These are phyloP conservation scores for Drosophila pseudoananassae DNA, from an alignment of 1,140 invertebrate genomes.

Conservation along the genomic window DNA sequence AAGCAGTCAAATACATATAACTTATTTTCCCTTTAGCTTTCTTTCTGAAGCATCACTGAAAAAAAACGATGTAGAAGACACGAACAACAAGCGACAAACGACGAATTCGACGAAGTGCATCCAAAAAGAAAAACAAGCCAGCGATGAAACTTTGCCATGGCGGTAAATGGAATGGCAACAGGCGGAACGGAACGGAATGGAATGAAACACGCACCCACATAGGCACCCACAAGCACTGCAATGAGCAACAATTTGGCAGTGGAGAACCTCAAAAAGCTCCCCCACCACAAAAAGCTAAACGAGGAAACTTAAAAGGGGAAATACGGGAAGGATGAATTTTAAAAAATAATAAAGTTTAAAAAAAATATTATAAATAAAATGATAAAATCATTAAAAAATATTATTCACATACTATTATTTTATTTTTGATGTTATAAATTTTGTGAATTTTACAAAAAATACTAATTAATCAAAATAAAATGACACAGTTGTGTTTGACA, in stretches of 20 bases:
- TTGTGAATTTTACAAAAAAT: constrained; percentile 8
- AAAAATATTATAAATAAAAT: background rate
- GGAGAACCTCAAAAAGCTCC: constrained; percentile 42
- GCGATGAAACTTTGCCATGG: constrained; percentile 28
- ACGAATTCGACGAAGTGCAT: constrained; percentile 41
- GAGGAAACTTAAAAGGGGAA: constrained; percentile 10
- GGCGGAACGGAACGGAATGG: constrained; percentile 35
- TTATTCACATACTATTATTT: too few species aligned
- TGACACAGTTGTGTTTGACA: constrained; percentile 12
- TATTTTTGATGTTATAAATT: too few species aligned
- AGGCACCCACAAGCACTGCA: constrained; percentile 13
- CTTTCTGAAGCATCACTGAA: constrained; percentile 10
- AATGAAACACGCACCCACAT: constrained; percentile 15
- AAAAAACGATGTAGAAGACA: constrained; percentile 19
- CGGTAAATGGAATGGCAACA: constrained; percentile 60
- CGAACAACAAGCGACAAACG: constrained; percentile 31
- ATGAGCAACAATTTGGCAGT: constrained; percentile 62
- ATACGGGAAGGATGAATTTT: background rate
- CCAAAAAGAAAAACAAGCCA: constrained; percentile 20
- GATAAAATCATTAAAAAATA: background rate
- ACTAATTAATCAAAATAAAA: constrained; percentile 2
- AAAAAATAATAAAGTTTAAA: background rate
- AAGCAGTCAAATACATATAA: too few species aligned
- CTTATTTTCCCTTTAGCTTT: background rate
- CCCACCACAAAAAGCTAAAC: constrained; percentile 10